Conservation (phyloP, 1,140 invertebrate species). For the Heliconius eleuchia region DNA sequence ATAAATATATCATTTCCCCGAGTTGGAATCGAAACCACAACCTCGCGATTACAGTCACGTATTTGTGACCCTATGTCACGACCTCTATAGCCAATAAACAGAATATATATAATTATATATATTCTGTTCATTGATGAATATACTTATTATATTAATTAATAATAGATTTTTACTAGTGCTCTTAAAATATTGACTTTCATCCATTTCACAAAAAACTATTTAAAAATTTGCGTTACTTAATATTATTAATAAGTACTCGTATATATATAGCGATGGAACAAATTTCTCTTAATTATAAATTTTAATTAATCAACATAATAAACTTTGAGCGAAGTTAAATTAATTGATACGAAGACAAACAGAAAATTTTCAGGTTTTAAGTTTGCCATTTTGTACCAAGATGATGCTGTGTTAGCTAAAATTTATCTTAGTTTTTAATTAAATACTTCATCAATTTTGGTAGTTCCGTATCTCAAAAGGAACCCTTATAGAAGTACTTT, state of each 20-base stretch:
- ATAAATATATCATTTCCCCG: too few species aligned
- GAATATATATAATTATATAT: too few species aligned
- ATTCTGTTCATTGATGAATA: too few species aligned
- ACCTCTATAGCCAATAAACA: too few species aligned
- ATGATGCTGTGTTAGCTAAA: background rate
- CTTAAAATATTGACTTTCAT: too few species aligned
- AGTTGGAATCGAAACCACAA: too few species aligned
- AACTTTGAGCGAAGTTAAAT: slow-evolving; percentile 7
- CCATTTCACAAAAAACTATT: too few species aligned
- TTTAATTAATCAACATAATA: background rate
- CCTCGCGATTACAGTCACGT: too few species aligned
- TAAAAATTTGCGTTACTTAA: background rate
- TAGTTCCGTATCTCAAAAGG: background rate
- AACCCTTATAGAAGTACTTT: background rate
- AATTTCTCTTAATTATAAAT: slow-evolving; percentile 2
- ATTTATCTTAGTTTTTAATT: background rate
- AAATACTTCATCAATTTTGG: background rate
- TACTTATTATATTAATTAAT: too few species aligned
- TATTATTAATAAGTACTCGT: background rate
- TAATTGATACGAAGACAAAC: slow-evolving; percentile 4
- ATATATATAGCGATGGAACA: background rate
- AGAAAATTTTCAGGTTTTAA: slow-evolving; percentile 2
- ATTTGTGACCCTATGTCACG: too few species aligned
- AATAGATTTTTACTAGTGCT: too few species aligned
- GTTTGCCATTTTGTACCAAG: slow-evolving; percentile 8